Percentiles rank a stretch among this genome's conserved stretches.
Evolutionary conservation across 1,140 invertebrate species (phyloP).

Genomic region (Drosophila pseudoobscura): DNA sequence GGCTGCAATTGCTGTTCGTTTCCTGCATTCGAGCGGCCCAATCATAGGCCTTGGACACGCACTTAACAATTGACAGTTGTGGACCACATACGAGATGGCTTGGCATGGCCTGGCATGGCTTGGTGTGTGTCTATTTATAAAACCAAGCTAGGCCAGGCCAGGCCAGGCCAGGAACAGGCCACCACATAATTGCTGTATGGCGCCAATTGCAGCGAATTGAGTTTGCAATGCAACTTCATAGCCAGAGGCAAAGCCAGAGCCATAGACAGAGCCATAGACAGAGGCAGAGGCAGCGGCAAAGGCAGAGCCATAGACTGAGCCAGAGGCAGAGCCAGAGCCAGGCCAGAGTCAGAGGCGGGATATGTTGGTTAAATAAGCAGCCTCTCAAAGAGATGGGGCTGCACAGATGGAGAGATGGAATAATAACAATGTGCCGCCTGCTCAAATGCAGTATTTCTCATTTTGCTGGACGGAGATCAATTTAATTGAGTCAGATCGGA

Average conservation of each 20-base stretch:
- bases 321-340: background rate
- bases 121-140: constrained; percentile 62
- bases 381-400: background rate
- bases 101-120: background rate
- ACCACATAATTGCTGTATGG: constrained; percentile 57
- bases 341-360: background rate
- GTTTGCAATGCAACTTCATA: constrained; percentile 28
- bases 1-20: constrained; percentile 19
- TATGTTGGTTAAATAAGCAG: constrained; percentile 44
- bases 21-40: constrained; percentile 40
- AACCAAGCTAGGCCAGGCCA: constrained; percentile 23
- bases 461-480: constrained; percentile 20
- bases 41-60: constrained; percentile 8
- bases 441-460: constrained; percentile 49
- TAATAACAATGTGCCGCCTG: constrained; percentile 53
- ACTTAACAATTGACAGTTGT: constrained; percentile 61
- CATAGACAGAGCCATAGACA: background rate
- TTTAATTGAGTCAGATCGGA: constrained; percentile 43
- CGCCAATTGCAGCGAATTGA: constrained; percentile 39
- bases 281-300: background rate
- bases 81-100: constrained; percentile 40
- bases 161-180: constrained; percentile 5
- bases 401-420: constrained; percentile 33
- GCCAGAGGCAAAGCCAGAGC: background rate
- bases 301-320: background rate